Base-by-base conservation (phyloP, 2,888 invertebrate genomes). In the Clistopyga incitator region DNA sequence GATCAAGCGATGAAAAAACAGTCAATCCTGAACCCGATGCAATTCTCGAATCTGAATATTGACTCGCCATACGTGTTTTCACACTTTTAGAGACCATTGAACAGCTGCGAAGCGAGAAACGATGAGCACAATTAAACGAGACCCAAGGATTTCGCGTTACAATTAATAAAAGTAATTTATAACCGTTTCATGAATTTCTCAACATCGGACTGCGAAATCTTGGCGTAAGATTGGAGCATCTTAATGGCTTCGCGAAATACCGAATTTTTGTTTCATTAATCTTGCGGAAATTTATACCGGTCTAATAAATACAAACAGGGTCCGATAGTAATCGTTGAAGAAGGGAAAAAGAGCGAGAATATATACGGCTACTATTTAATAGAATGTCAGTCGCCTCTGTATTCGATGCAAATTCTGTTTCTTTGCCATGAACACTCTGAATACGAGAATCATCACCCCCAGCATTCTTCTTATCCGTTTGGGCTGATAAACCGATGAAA, bases 251-350 rank as follows among this genome's bases (percentile, higher is more conserved):
- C 47, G 18, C 64, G 10, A 65, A 71, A 71, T 65, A 56, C 70
- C 64, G 20, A 81, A 81, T 71, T 81, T 70, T 76, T 71, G 65
- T 76, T 77, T 76, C 64, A 77, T 77, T 72, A 77, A 77, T 77
- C 59, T 42, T 71, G 67, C 59, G 71, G 34, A 72, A 83, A 80
- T 47, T 52, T 25, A 76, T 18, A n/a, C 54, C 65, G 65, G 54
- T 75, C 52, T 70, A 61, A 56, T 47, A 6, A 34, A 3, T n/a
- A 47, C 45, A 70, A 75, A 64, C 56, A 29, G 54, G 38, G 34
- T 47, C 56, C 56, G 56, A 68, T 34, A 42, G 56, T n/a, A n/a
- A 38, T 65, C 34, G 15, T 13, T 18, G 65, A 18, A 38, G 3
- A 13, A 18, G 23, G n/a, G 50, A 50, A 10, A 13, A 47, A 50